Percentiles rank a stretch among this genome's conserved stretches.
These are phyloP conservation scores for Ostrea edulis DNA, from an alignment of 1,140 invertebrate species.

Conservation along the genomic window DNA sequence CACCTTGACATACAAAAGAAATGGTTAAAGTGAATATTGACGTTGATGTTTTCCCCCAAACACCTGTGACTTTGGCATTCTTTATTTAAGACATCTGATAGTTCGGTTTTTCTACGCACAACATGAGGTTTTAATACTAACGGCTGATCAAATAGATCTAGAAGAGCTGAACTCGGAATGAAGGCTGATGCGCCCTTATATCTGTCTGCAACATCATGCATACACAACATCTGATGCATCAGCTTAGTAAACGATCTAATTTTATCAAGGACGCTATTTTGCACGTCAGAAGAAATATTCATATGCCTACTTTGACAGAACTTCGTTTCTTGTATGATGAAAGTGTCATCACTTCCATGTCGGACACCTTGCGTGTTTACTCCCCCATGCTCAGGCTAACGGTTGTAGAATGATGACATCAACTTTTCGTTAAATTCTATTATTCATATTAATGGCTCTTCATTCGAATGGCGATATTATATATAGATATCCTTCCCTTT, in stretches of 20 bases:
- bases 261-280: constrained; percentile 11
- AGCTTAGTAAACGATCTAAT: constrained; percentile 12
- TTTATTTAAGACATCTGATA: not conserved
- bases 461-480: no score
- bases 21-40: no score
- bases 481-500: no score
- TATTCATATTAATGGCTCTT: no score
- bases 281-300: not conserved
- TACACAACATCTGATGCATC: not conserved
- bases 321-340: not conserved
- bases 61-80: not conserved
- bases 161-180: not conserved
- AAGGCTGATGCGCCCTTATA: not conserved
- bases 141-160: constrained; percentile 8
- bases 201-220: constrained; percentile 1
- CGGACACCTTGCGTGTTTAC: not conserved
- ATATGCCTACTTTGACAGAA: not conserved
- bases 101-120: not conserved
- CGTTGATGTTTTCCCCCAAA: no score
- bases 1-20: no score
- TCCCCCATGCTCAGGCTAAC: not conserved
- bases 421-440: no score
- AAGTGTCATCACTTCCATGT: not conserved
- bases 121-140: not conserved
- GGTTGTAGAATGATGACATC: no score